These are phyloP conservation scores for Empidonax alnorum DNA, from an alignment of 2,113 vertebrate species.

Conservation along the genomic window DNA sequence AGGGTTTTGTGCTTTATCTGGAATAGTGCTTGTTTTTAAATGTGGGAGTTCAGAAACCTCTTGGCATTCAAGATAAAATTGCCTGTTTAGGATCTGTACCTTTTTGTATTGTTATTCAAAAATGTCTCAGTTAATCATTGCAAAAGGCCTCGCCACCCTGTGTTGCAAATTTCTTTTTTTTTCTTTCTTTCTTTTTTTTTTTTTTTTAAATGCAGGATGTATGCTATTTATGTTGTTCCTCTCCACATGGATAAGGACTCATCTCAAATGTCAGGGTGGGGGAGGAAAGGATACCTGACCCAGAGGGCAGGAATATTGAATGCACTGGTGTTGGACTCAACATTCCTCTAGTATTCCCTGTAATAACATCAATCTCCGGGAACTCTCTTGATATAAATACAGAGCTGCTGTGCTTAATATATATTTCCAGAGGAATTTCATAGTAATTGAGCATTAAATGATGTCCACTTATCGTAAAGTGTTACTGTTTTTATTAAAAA, in stretches of 20 bases:
- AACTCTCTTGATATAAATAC: slow-evolving; percentile 43
- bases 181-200: background rate
- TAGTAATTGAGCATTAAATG: slow-evolving; percentile 72
- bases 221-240: slow-evolving; percentile 6
- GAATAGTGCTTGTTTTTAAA: slow-evolving; percentile 27
- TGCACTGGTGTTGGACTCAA: slow-evolving; percentile 25
- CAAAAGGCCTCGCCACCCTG: background rate
- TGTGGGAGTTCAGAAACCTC: slow-evolving; percentile 22
- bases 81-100: background rate
- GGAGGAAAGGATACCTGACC: background rate
- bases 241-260: background rate
- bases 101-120: slow-evolving; percentile 32
- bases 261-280: slow-evolving; percentile 31
- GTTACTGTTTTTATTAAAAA: slow-evolving; percentile 65
- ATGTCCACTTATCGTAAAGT: slow-evolving; percentile 58
- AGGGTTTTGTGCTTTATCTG: slow-evolving; percentile 32
- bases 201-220: background rate
- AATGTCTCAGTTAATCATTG: slow-evolving; percentile 31
- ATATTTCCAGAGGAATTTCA: slow-evolving; percentile 67
- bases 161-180: background rate
- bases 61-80: slow-evolving; percentile 43
- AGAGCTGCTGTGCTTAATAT: slow-evolving; percentile 54
- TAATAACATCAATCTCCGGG: slow-evolving; percentile 62
- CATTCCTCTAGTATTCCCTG: slow-evolving; percentile 57
- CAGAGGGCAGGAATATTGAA: slow-evolving; percentile 9